phyloP scores from a whole-genome alignment of 2,888 invertebrate species.

The Amphipoea lucens region DNA sequence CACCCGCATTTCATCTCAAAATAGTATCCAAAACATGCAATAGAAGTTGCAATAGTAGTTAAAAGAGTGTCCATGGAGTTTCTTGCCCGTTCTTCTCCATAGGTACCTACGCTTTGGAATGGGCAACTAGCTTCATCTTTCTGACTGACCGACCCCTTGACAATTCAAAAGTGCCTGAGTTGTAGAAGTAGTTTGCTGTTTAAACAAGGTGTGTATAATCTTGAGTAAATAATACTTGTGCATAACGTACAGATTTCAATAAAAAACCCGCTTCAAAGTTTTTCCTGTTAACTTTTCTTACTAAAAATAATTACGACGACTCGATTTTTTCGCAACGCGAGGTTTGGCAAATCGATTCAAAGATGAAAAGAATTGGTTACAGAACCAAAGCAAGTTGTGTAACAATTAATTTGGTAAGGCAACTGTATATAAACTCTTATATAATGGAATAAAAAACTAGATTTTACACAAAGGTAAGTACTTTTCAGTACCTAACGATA shows the following conservation, averaged over 20 bases:
- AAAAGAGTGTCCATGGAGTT: no score
- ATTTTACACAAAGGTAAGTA: not conserved
- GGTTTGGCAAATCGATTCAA: conserved; percentile 45
- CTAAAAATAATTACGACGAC: conserved; percentile 26
- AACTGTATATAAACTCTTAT: conserved; percentile 49
- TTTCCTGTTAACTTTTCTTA: conserved; percentile 19
- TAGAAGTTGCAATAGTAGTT: no score
- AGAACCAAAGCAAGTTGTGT: conserved; percentile 34
- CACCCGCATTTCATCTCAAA: no score
- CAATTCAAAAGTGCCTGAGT: no score
- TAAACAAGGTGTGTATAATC: not conserved
- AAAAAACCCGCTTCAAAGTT: conserved; percentile 3
- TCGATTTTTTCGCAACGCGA: conserved; percentile 33
- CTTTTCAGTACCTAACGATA: conserved; percentile 4
- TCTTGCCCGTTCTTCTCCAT: no score
- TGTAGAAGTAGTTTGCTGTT: no score
- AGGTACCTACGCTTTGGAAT: no score
- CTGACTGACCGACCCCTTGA: no score
- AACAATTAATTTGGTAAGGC: conserved; percentile 52
- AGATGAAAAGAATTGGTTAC: conserved; percentile 50
- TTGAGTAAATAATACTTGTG: not conserved
- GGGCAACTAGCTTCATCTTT: no score
- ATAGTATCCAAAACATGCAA: not conserved
- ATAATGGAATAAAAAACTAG: conserved; percentile 54
- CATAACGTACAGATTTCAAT: not conserved